Base-by-base conservation (phyloP, 2,888 invertebrate species). In the Rhorus exstirpatorius region DNA sequence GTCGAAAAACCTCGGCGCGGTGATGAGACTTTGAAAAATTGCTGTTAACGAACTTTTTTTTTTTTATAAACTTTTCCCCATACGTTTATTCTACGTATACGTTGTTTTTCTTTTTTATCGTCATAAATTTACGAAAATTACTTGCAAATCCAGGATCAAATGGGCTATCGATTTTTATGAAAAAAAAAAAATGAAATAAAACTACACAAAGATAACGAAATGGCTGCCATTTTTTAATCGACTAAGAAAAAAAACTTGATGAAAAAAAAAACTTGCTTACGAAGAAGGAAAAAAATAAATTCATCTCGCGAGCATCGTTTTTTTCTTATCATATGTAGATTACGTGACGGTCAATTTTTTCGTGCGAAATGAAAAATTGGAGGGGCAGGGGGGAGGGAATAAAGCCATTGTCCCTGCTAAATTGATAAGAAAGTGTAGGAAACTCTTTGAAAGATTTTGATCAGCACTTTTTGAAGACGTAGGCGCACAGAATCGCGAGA, bases 141-240 rank as follows among this genome's bases (percentile, higher is more conserved):
- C 7, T 1, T 3, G 8, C 4, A n/a, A 26, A 10, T n/a, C 53
- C 17, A 26, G n/a, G 38, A 19, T n/a, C 60, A 51, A 35, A 60
- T 31, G 67, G 51, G 72, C 60, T 44, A 58, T 70, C 70, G 70
- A 79, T 68, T 68, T 67, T 53, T 55, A 71, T 35, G 46, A 58
- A 53, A 67, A 58, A 21, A 21, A 41, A 44, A 78, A 17, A 26
- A 65, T 49, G 10, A 31, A 65, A 44, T 31, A 38, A 78, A 83
- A 67, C 76, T 79, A 81, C 75, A 81, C 85, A 84, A 82, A 84
- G 78, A 83, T 82, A 86, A 87, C 79, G 83, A 87, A 84, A 87
- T 87, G 86, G 90, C 90, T 90, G 90, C 90, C 90, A 89, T 90
- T 90, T 90, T 90, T 85, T 88, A 89, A 87, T 85, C 81, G 71